A percentile compares a stretch with the other conserved stretches of the same genome.
These are phyloP conservation scores for Epizoanthus rinbou DNA, from an alignment of 92 coral and sea anemone species.

Conservation along the genomic window DNA sequence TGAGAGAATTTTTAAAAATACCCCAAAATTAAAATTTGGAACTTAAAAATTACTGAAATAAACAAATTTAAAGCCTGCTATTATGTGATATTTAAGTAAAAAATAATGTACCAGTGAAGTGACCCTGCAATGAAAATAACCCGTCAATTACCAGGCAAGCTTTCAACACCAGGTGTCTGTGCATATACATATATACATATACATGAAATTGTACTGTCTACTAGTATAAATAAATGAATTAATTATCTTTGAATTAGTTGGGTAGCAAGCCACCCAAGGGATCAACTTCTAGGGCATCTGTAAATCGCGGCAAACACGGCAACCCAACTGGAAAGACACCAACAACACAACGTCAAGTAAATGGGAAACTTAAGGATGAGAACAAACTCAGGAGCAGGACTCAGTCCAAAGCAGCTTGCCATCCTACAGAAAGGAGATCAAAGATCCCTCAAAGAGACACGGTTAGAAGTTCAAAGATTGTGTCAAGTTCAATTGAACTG, in stretches of 20 bases:
- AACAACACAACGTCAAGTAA: background rate
- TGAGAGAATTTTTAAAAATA: too few species aligned
- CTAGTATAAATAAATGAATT: background rate
- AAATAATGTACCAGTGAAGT: too few species aligned
- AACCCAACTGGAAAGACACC: conserved; percentile 13
- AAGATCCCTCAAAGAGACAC: background rate
- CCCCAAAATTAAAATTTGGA: too few species aligned
- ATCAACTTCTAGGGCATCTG: conserved; percentile 16
- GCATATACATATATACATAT: too few species aligned
- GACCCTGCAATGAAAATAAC: too few species aligned
- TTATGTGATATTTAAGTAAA: too few species aligned
- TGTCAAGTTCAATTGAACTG: background rate
- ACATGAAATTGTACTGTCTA: too few species aligned
- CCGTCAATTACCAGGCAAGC: too few species aligned
- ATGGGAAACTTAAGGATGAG: conserved; percentile 12
- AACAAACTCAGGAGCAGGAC: background rate
- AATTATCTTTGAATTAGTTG: conserved; percentile 11
- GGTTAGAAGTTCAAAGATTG: background rate
- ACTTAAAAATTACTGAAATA: too few species aligned
- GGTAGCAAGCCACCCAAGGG: conserved; percentile 8
- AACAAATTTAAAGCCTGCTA: too few species aligned
- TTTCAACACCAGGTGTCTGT: too few species aligned
- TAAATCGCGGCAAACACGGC: background rate
- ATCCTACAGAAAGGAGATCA: background rate
- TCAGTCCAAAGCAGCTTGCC: background rate